Base-by-base conservation (phyloP, 1,140 invertebrate genomes). In the Diploscapter pachys region DNA sequence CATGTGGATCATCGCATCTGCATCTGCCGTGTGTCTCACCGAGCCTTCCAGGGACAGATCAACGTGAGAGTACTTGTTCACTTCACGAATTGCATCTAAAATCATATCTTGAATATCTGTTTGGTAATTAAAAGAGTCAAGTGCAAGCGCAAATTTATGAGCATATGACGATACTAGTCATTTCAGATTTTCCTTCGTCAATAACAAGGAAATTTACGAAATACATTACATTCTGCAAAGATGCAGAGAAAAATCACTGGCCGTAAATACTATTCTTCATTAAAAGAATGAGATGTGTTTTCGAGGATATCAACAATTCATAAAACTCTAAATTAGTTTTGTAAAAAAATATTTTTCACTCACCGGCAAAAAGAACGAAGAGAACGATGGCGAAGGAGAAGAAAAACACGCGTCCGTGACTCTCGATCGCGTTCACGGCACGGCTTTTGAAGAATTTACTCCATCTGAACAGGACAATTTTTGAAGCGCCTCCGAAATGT, bases 31-130 rank as follows among this genome's bases (percentile, higher is more conserved):
- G 90, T 77, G 88, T 79, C 55, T 88, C 0, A 85, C 80, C 55
- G 88, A 80, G 78, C 59, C 56, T 88, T 90, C 5, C 5, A 76
- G 63, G 2, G 11, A 55, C 8, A 85, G 63, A 72, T 90, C 88
- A 31, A 84, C 83, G 49, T 83, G 80, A 51, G 85, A 83, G 85
- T 98, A 99, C 86, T 97, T 98, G 50, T 91, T 89, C 90, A 98
- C 95, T 85, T 99, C 96, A 68, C 96, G 90, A 72, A 98, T 91
- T 4, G 96, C 93, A 88, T 99, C 96, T 87, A 92, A 83, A 63
- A 77, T 49, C 13, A 55, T 49, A 5, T n/a, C 55, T 70, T 78
- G 59, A 50, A 31, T 31, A 31, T 31, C 31, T 31, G 31, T 31
- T 31, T 31, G 31, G 31, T 31, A 31, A 31, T 31, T 31, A 31